A percentile compares a stretch with the other conserved stretches of the same genome.
Evolutionary conservation across 2,888 invertebrate genomes (phyloP).

Genomic region (Argyresthia goedartella): DNA sequence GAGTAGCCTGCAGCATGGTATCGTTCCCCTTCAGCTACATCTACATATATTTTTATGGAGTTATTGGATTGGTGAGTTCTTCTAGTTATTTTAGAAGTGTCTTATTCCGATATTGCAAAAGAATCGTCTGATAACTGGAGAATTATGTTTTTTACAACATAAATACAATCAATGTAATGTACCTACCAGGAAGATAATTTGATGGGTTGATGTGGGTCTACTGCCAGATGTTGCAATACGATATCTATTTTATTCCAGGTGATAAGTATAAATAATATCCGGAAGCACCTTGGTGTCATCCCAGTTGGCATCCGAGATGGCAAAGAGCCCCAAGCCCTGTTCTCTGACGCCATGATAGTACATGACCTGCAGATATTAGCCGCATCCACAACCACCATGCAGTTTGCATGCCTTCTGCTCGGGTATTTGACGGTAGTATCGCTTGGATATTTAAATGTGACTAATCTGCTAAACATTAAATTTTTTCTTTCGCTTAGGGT

Average conservation of each 20-base stretch:
- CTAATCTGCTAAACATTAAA: too few relatives aligned
- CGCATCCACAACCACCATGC: slow-evolving; percentile 40
- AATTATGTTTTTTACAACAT: not conserved
- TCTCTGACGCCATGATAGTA: slow-evolving; percentile 23
- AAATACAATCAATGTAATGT: too few relatives aligned
- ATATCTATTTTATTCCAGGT: not conserved
- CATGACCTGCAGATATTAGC: slow-evolving; percentile 51
- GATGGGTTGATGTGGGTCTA: not conserved
- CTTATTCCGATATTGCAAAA: not conserved
- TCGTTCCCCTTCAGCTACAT: not conserved
- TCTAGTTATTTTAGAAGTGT: not conserved
- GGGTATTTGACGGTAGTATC: slow-evolving; percentile 47
- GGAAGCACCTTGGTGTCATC: not conserved
- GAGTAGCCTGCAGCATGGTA: not conserved
- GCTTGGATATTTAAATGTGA: slow-evolving; percentile 11
- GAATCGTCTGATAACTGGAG: not conserved
- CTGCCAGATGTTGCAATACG: not conserved
- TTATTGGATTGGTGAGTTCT: not conserved
- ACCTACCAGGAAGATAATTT: not conserved
- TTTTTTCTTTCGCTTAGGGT: too few relatives aligned
- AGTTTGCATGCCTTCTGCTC: slow-evolving; percentile 37
- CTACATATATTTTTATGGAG: not conserved
- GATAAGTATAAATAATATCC: not conserved
- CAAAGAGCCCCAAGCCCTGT: not conserved
- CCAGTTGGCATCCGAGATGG: not conserved